Evolutionary conservation across 2,888 invertebrate genomes (phyloP), one percentile per base, ranked within the genome.

Genomic region (Polymixis flavicincta): DNA sequence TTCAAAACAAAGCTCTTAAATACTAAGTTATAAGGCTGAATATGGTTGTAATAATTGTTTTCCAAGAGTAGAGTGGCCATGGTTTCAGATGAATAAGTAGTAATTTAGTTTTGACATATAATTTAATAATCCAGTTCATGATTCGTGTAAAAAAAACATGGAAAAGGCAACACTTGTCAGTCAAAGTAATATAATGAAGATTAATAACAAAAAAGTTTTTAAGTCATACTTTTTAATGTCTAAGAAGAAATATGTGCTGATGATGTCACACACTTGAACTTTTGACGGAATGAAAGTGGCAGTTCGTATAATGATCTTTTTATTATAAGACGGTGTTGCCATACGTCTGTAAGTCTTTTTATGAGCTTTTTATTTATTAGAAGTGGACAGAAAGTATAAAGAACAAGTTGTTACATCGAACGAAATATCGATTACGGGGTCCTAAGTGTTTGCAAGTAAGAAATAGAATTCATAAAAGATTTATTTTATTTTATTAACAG

Each of bases 121-220:
- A 87, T 88, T 87, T 87, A 87, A 87, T 87, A 88, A 87, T 85
- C 83, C 85, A 85, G 86, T 86, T 71, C 80, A 80, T 85, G 81
- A 81, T 82, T 72, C 79, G 61, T 66, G 80, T 71, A 82, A 77
- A 83, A 75, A 74, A 80, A 83, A 87, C 84, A 76, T 74, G 80
- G 75, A 76, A 82, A 81, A 85, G 82, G 87, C 72, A 81, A 79
- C 73, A 82, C 80, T 80, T 81, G 87, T 83, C 85, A 78, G 73
- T 78, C 80, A 75, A 71, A 74, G 19, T 66, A 42, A 66, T 74
- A 52, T 86, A 80, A 88, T 85, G 85, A 86, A 79, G 79, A 86
- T 80, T 80, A 78, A 80, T 83, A 79, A 74, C 71, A 64, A 74
- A 77, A 71, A 76, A 71, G 17, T 17, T 55, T 54, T 55, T 66